Evolutionary conservation across 1,140 invertebrate species (phyloP).

Genomic region (Popillia japonica): DNA sequence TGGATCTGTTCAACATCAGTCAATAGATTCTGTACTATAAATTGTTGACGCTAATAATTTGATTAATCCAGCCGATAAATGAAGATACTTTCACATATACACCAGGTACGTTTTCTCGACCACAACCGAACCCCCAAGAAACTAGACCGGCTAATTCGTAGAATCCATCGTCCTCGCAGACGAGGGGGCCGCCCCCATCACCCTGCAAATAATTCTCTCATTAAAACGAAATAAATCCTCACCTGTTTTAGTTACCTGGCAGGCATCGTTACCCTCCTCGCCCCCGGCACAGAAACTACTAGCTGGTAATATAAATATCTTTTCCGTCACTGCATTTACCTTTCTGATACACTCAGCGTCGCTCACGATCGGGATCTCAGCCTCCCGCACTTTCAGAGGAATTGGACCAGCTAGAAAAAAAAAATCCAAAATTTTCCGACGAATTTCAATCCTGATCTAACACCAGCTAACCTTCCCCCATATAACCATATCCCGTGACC

Average conservation of each 20-base stretch:
- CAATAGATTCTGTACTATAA: no score
- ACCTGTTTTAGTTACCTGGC: constrained; percentile 81
- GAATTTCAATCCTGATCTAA: neutral
- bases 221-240: constrained; percentile 26
- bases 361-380: constrained; percentile 92
- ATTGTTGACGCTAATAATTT: constrained; percentile 95
- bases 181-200: constrained; percentile 89
- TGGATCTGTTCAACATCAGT: no score
- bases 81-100: constrained; percentile 94
- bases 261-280: constrained; percentile 91
- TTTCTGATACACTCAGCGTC: constrained; percentile 91
- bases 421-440: no score
- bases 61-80: constrained; percentile 96
- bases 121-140: constrained; percentile 93
- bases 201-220: constrained; percentile 67
- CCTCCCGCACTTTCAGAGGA: constrained; percentile 85
- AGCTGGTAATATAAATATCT: constrained; percentile 90
- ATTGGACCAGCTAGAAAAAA: constrained; percentile 82
- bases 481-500: constrained; percentile 93
- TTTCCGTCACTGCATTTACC: constrained; percentile 92
- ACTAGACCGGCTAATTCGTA: constrained; percentile 91
- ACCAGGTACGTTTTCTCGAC: constrained; percentile 86
- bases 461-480: constrained; percentile 81
- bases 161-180: constrained; percentile 92
- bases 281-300: constrained; percentile 94